Evolutionary conservation across 2,797 vertebrate species (phyloP), one percentile per base, ranked within the genome.

Genomic region (Clarias pachynema): DNA sequence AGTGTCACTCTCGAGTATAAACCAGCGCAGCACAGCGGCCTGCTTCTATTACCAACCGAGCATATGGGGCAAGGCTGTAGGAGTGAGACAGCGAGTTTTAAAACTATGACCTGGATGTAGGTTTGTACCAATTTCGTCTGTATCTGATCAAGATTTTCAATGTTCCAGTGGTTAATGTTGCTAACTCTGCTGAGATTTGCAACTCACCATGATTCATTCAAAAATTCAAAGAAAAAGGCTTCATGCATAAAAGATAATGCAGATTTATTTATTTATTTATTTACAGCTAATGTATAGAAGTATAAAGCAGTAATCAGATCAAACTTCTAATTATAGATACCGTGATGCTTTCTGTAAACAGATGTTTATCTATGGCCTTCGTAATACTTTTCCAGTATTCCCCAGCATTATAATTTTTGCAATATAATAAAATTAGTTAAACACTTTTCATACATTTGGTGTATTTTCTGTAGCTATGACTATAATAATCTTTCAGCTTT

Each of bases 1-100:
- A 91, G 90, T 93, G 93, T 91, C 93, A 93, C 91, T 92, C 80
- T 88, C 88, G 89, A 89, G 84, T 86, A 88, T 87, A 90, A 87
- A 90, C 81, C 29, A 59, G 26, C 12, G 78, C 84, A 82, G 82
- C 77, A 75, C 70, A 79, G 56, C 82, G 34, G 44, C 62, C 85
- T 70, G 60, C 68, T 74, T 86, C 83, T 74, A 81, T 90, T 87
- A 87, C 83, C 84, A n/a, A 74, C 59, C n/a, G n/a, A 86, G 79
- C 70, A 86, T 89, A 83, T 72, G 72, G 77, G 53, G 69, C 84
- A 78, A 73, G 82, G 83, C 34, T 62, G 70, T 66, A 74, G 69
- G 68, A 77, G 83, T 70, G 79, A 83, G 81, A 78, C 69, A 56
- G 62, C 15, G 16, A 29, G 26, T n/a, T 81, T 72, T 74, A 77